Evolutionary conservation across 2,888 invertebrate genomes (phyloP).

Genomic region (Chromoteleia sp.): DNA sequence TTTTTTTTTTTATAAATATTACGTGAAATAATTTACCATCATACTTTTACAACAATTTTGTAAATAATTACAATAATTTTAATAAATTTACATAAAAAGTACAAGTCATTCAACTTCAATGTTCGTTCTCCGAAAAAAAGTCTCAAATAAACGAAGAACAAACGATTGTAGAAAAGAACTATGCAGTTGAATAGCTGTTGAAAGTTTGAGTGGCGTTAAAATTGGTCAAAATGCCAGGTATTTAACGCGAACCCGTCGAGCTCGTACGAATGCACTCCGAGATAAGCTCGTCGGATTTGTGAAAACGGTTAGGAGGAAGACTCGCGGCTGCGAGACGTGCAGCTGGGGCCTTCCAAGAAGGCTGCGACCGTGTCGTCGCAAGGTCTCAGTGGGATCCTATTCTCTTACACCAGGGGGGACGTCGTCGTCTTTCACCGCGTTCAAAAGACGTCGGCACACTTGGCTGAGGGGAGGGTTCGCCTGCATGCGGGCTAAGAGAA

Average conservation of each 20-base stretch:
- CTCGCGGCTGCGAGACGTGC: slow-evolving; percentile 29
- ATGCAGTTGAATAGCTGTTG: not conserved
- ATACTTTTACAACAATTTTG: too few species aligned
- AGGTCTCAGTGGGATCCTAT: slow-evolving; percentile 60
- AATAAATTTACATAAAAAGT: too few species aligned
- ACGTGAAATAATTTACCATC: too few species aligned
- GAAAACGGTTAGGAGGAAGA: slow-evolving; percentile 47
- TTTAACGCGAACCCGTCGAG: slow-evolving; percentile 26
- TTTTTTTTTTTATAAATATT: too few species aligned
- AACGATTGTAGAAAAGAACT: not conserved
- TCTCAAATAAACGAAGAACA: too few species aligned
- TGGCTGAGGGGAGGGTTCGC: slow-evolving; percentile 40
- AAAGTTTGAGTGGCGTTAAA: not conserved
- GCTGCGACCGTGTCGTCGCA: slow-evolving; percentile 54
- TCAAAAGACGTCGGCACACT: slow-evolving; percentile 45
- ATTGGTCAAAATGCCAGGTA: slow-evolving; percentile 31
- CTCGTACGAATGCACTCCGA: slow-evolving; percentile 19
- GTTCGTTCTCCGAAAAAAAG: too few species aligned
- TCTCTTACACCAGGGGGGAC: slow-evolving; percentile 43
- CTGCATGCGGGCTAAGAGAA: slow-evolving; percentile 48
- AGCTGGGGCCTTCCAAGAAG: slow-evolving; percentile 56
- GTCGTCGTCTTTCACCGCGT: slow-evolving; percentile 45
- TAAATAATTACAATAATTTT: too few species aligned
- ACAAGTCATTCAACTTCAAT: too few species aligned
- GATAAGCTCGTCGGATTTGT: slow-evolving; percentile 45